Evolutionary conservation across 2,888 invertebrate species (phyloP).

Genomic region (Orthosia gracilis): DNA sequence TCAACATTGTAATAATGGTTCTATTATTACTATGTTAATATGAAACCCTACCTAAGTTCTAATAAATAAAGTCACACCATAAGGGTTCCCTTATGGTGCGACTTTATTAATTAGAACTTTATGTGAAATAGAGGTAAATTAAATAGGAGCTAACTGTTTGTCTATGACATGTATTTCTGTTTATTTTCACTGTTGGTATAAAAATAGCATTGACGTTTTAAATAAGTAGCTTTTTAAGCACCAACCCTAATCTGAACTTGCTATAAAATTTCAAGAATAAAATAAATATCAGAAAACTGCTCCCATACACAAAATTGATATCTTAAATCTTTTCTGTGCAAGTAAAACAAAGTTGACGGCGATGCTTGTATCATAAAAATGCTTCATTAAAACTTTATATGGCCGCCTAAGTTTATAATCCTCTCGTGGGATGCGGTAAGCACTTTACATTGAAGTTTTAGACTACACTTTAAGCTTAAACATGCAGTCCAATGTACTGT

Average conservation of each 20-base stretch:
- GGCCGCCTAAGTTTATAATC: conserved; percentile 51
- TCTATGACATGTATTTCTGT: too few species aligned
- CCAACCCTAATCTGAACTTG: not conserved
- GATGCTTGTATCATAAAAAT: conserved; percentile 50
- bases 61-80: too few species aligned
- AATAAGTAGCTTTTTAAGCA: not conserved
- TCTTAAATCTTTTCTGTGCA: conserved; percentile 26
- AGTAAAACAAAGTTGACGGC: conserved; percentile 23
- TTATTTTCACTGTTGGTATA: too few species aligned
- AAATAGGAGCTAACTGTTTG: too few species aligned
- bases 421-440: conserved; percentile 47
- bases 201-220: too few species aligned
- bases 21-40: too few species aligned
- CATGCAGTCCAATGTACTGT: conserved; percentile 15
- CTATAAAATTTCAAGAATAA: conserved; percentile 16
- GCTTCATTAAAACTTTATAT: conserved; percentile 65
- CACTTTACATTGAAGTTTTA: conserved; percentile 51
- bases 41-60: too few species aligned
- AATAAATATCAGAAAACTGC: conserved; percentile 14
- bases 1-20: not conserved
- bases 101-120: too few species aligned
- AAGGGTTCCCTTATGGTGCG: too few species aligned
- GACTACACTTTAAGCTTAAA: conserved; percentile 25
- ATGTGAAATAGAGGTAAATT: too few species aligned
- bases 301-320: conserved; percentile 7